phyloP scores from a whole-genome alignment of 53 echinoderm and acorn worm species.

The Paracentrotus lividus region DNA sequence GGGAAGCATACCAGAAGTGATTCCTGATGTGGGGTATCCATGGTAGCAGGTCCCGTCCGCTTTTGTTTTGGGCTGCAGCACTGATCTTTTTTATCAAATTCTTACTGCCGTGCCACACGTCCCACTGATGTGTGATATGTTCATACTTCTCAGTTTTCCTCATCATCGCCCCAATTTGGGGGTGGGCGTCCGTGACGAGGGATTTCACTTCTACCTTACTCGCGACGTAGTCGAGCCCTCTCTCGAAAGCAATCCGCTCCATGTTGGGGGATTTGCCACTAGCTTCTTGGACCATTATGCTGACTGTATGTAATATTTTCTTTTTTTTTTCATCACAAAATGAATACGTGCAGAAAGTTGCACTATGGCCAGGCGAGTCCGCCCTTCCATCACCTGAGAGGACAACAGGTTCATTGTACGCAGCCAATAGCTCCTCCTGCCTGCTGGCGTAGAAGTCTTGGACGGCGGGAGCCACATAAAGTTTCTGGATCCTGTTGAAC shows the following conservation, averaged over 20 bases:
- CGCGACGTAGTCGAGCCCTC: constrained; percentile 61
- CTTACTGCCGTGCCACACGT: constrained; percentile 73
- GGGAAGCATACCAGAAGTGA: constrained; percentile 47
- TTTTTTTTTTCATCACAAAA: constrained; percentile 59
- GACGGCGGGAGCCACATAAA: constrained; percentile 70
- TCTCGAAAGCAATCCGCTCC: constrained; percentile 68
- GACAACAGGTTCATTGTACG: constrained; percentile 42
- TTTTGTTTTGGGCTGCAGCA: constrained; percentile 13
- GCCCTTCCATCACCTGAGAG: constrained; percentile 63
- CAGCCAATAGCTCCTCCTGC: constrained; percentile 36
- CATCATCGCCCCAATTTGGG: constrained; percentile 70
- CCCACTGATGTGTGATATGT: constrained; percentile 54
- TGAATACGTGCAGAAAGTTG: constrained; percentile 31
- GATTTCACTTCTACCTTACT: constrained; percentile 38
- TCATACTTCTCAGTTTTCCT: constrained; percentile 60
- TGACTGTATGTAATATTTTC: constrained; percentile 61
- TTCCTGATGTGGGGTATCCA: constrained; percentile 52
- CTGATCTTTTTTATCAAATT: constrained; percentile 45
- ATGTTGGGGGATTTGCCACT: constrained; percentile 71
- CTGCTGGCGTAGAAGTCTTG: constrained; percentile 32
- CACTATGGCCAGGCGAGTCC: constrained; percentile 69
- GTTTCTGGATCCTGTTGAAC: constrained; percentile 54
- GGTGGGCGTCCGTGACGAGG: constrained; percentile 71
- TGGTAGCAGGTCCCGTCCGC: constrained; percentile 23
- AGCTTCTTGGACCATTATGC: constrained; percentile 59